These are phyloP conservation scores for Tapirus indicus DNA, from an alignment of 2,797 vertebrate species.

Conservation along the genomic window DNA sequence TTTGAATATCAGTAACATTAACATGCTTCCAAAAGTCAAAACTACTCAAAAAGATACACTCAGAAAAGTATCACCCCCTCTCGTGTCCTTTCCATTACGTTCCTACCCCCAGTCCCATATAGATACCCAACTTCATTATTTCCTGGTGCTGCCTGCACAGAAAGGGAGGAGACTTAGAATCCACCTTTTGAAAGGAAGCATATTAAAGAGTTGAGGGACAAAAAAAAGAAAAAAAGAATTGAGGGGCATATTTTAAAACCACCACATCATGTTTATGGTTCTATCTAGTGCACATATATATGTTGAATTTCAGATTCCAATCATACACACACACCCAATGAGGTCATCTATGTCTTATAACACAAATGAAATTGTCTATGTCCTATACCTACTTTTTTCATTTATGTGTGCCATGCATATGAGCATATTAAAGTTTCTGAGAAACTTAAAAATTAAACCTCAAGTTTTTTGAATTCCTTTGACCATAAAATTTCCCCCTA, in stretches of 20 bases:
- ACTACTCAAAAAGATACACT: neutral
- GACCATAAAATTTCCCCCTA: neutral
- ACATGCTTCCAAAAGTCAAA: neutral
- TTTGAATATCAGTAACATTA: neutral
- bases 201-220: neutral
- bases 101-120: neutral
- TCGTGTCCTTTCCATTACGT: neutral
- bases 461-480: neutral
- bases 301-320: neutral
- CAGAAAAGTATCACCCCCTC: neutral
- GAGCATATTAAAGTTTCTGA: neutral
- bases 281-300: neutral
- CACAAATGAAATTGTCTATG: neutral
- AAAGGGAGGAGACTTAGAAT: neutral
- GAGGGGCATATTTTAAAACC: neutral
- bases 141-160: neutral
- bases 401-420: neutral
- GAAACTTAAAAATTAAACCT: neutral
- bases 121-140: neutral
- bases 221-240: no score
- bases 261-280: neutral
- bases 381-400: neutral
- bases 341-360: neutral
- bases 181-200: neutral
- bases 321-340: neutral